Percentiles rank a stretch among this genome's conserved stretches.
phyloP scores from a whole-genome alignment of 2,888 invertebrate genomes.

The Chrysolina oricalcia region DNA sequence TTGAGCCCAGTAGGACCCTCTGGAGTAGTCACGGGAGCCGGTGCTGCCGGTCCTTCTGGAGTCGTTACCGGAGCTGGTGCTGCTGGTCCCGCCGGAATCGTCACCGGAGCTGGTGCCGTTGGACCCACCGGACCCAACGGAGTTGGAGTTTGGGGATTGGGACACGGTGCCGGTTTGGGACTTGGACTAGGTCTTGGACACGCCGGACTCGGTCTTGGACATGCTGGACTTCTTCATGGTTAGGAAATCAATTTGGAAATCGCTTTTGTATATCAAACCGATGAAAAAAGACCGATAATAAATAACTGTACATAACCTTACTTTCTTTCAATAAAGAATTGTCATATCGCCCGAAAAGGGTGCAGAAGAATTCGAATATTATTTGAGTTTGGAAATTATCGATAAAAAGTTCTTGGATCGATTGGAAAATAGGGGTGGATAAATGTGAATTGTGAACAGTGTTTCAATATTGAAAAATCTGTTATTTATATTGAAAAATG shows the following conservation, averaged over 20 bases:
- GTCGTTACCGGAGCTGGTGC: conserved; percentile 52
- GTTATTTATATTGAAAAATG: too few relatives aligned
- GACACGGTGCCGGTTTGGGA: conserved; percentile 28
- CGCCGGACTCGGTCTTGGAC: conserved; percentile 21
- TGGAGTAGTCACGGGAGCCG: conserved; percentile 53
- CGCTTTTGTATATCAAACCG: conserved; percentile 4
- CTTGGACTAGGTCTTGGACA: conserved; percentile 24
- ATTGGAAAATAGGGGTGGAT: too few relatives aligned
- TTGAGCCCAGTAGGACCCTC: conserved; percentile 47
- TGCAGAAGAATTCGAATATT: background rate
- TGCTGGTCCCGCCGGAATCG: conserved; percentile 48
- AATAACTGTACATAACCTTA: conserved; percentile 10
- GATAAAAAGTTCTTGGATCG: too few relatives aligned
- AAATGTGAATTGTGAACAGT: too few relatives aligned
- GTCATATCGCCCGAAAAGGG: background rate
- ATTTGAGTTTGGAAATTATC: background rate
- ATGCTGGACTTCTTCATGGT: conserved; percentile 28
- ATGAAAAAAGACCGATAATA: conserved; percentile 14
- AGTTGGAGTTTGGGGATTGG: conserved; percentile 30
- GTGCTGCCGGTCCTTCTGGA: conserved; percentile 52
- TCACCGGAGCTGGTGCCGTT: conserved; percentile 48
- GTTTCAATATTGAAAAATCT: too few relatives aligned
- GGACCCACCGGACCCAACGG: conserved; percentile 50
- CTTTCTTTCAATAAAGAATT: background rate
- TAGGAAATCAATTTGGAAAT: background rate